Base-by-base conservation (phyloP, 2,113 vertebrate species). In the Saccopteryx bilineata region DNA sequence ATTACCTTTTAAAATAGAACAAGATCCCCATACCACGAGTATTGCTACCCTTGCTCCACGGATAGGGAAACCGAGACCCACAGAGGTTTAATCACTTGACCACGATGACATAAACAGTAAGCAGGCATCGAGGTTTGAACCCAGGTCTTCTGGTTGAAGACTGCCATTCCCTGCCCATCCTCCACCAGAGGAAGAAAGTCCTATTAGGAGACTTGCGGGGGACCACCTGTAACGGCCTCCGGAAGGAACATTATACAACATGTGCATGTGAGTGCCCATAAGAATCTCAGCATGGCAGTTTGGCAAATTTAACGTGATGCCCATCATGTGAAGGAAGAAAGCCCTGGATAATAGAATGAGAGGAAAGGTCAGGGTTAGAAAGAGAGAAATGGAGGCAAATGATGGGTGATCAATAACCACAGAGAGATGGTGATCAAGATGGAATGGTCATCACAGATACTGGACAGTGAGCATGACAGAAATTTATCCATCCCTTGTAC, bases 11-110 rank as follows among this genome's bases (percentile, higher is more conserved):
- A 52, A 72, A 56, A 31, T 3, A 23, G 19, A 17, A 23, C 15
- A 1, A 0, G 1, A 18, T 15, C 31, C 63, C 14, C n/a, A 0
- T 39, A 26, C 3, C 39, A 54, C 5, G 48, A 18, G 9, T 1
- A 0, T 19, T 46, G n/a, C 33, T 39, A 9, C 10, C 61, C 48
- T 87, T 12, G 10, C 60, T 88, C 24, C 11, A 10, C 13, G 3
- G 5, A 4, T 9, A 24, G 79, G 92, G 33, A 66, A 80, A 78
- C 24, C 4, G 48, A 61, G 82, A 56, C 18, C 33, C 12, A 15
- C 24, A 54, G 26, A n/a, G 15, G 39, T 21, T 52, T 11, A 5
- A 8, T 46, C 23, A 26, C 31, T 50, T 5, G 23, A 61, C 31
- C 21, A 61, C 46, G 82, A 23, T 18, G 28, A 19, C 11, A 1